These are phyloP conservation scores for Mugil cephalus DNA, from an alignment of 2,113 vertebrate species.

Conservation along the genomic window DNA sequence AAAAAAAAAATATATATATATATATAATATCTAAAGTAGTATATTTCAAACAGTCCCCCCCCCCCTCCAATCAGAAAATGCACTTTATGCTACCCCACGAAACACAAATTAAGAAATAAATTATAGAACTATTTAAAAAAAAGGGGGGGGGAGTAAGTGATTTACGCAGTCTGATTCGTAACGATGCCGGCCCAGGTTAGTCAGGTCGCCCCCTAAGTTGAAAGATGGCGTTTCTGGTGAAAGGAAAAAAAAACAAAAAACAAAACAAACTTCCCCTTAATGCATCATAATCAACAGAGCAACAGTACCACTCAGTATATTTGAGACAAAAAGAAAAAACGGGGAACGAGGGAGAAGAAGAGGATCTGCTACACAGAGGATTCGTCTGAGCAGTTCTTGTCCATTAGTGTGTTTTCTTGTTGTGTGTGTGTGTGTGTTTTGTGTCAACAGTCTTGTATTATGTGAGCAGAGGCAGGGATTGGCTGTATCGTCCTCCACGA, in stretches of 20 bases:
- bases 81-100: conserved; percentile 31
- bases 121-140: conserved; percentile 34
- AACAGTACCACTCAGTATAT: conserved; percentile 50
- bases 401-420: conserved; percentile 40
- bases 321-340: neutral
- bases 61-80: neutral
- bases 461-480: conserved; percentile 68
- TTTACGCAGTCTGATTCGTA: neutral
- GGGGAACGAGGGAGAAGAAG: conserved; percentile 27
- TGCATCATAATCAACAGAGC: conserved; percentile 49
- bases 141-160: neutral
- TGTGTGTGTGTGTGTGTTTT: conserved; percentile 6
- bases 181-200: neutral
- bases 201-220: conserved; percentile 1
- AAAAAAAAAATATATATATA: neutral
- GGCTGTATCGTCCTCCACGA: conserved; percentile 68
- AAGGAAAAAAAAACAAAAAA: conserved; percentile 15
- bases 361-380: conserved; percentile 63
- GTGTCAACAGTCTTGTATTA: conserved; percentile 34
- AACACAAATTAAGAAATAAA: conserved; percentile 44
- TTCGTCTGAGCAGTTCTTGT: conserved; percentile 36
- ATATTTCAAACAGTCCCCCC: neutral
- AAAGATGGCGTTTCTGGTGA: conserved; percentile 24
- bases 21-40: neutral
- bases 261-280: conserved; percentile 1